Percentiles rank a stretch among this genome's conserved stretches.
phyloP scores from a whole-genome alignment of 1,140 invertebrate species.

The Procambarus clarkii region DNA sequence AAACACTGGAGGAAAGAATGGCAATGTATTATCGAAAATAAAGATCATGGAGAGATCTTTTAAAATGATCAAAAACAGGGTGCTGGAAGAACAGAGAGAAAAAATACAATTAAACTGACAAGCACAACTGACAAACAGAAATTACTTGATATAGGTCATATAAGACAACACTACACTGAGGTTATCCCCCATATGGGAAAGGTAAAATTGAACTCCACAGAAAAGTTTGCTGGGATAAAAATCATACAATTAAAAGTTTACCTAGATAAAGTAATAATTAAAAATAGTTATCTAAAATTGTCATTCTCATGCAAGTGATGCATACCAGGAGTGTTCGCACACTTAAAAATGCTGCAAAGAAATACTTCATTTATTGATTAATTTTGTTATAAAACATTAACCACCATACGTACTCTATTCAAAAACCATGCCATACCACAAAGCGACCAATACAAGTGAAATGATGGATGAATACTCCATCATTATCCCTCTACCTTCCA shows the following conservation, averaged over 20 bases:
- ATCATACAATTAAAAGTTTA: not conserved
- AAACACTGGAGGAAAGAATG: too few species aligned
- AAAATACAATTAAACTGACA: too few species aligned
- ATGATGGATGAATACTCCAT: not conserved
- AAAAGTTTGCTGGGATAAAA: not conserved
- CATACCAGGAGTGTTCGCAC: not conserved
- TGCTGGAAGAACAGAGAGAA: too few species aligned
- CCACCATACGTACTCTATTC: not conserved
- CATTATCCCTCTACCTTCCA: conserved; percentile 8
- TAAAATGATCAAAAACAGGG: too few species aligned
- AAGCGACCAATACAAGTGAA: conserved; percentile 23
- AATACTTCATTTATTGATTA: not conserved
- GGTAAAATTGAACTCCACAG: not conserved
- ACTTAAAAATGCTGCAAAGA: not conserved
- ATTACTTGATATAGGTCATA: not conserved
- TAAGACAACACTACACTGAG: not conserved
- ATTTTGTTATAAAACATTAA: not conserved
- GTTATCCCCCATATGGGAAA: not conserved
- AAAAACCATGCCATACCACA: conserved; percentile 36
- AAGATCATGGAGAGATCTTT: too few species aligned
- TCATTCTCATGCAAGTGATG: not conserved
- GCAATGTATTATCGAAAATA: too few species aligned
- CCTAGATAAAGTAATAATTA: not conserved
- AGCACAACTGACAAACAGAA: not conserved
- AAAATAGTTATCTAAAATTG: not conserved